A percentile compares a stretch with the other conserved stretches of the same genome.
Evolutionary conservation across 1,140 invertebrate species (phyloP).

Genomic region (Drosophila erecta): DNA sequence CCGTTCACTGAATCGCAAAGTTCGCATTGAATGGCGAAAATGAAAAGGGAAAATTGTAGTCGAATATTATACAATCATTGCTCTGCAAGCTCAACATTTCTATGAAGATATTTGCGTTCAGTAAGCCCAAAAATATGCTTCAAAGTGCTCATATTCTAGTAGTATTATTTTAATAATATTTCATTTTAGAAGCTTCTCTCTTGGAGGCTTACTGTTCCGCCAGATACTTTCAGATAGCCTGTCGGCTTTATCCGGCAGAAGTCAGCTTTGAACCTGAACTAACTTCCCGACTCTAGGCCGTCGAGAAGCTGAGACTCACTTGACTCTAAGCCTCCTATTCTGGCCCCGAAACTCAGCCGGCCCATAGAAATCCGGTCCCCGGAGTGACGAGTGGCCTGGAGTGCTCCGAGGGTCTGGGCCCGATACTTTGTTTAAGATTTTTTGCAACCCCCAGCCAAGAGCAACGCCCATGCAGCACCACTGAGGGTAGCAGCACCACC

Average conservation of each 20-base stretch:
- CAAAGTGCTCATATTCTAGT: background rate
- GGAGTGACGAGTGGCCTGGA: conserved; percentile 51
- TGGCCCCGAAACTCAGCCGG: conserved; percentile 41
- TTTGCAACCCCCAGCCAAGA: conserved; percentile 60
- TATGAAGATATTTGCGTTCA: background rate
- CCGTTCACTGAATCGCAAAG: conserved; percentile 79
- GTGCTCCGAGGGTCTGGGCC: conserved; percentile 51
- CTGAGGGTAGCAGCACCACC: conserved; percentile 39
- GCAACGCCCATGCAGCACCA: conserved; percentile 68
- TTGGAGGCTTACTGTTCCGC: background rate
- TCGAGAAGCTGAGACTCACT: conserved; percentile 51
- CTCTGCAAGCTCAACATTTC: background rate
- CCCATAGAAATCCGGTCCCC: conserved; percentile 27
- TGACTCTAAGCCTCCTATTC: conserved; percentile 50
- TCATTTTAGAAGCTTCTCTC: background rate
- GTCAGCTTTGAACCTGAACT: conserved; percentile 62
- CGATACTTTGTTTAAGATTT: conserved; percentile 79
- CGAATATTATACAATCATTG: background rate
- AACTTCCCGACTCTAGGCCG: conserved; percentile 39
- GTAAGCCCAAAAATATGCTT: background rate
- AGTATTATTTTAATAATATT: background rate
- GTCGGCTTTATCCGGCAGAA: conserved; percentile 17
- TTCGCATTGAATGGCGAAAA: conserved; percentile 18
- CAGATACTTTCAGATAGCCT: background rate
- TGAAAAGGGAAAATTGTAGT: background rate